These are phyloP conservation scores for Drosophila kambysellisi DNA, from an alignment of 2,888 invertebrate species.

Conservation along the genomic window DNA sequence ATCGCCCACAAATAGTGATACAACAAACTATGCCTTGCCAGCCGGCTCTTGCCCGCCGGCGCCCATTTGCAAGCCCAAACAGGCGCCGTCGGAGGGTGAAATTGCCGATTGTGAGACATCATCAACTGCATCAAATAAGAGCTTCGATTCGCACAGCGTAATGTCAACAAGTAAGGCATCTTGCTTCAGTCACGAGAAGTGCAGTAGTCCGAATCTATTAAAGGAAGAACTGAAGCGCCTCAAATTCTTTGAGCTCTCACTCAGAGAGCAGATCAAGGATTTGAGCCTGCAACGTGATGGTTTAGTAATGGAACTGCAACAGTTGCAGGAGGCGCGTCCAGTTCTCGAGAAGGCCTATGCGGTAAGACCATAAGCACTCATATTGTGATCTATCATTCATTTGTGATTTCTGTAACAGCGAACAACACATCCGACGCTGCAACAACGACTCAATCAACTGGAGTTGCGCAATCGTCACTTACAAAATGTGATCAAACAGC, in stretches of 20 bases:
- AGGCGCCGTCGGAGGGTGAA: slow-evolving; percentile 66
- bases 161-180: slow-evolving; percentile 82
- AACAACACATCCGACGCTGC: slow-evolving; percentile 84
- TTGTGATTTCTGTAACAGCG: slow-evolving; percentile 66
- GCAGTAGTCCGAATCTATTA: slow-evolving; percentile 80
- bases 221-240: slow-evolving; percentile 84
- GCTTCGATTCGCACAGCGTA: slow-evolving; percentile 83
- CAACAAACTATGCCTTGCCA: slow-evolving; percentile 44
- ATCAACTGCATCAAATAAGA: slow-evolving; percentile 84
- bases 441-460: slow-evolving; percentile 85
- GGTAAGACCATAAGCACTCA: slow-evolving; percentile 63
- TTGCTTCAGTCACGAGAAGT: slow-evolving; percentile 66
- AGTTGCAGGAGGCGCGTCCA: slow-evolving; percentile 85
- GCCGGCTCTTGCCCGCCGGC: slow-evolving; percentile 48
- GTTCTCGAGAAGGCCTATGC: slow-evolving; percentile 85
- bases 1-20: slow-evolving; percentile 59
- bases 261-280: slow-evolving; percentile 84
- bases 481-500: slow-evolving; percentile 88
- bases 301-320: slow-evolving; percentile 85
- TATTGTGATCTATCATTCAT: not conserved
- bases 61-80: slow-evolving; percentile 81
- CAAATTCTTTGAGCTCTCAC: slow-evolving; percentile 83
- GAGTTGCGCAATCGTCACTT: slow-evolving; percentile 88
- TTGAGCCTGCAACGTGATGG: slow-evolving; percentile 84
- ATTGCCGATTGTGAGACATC: slow-evolving; percentile 83